Base-by-base conservation (phyloP, 2,797 vertebrate genomes). In the Stomatorhinus walkeri region DNA sequence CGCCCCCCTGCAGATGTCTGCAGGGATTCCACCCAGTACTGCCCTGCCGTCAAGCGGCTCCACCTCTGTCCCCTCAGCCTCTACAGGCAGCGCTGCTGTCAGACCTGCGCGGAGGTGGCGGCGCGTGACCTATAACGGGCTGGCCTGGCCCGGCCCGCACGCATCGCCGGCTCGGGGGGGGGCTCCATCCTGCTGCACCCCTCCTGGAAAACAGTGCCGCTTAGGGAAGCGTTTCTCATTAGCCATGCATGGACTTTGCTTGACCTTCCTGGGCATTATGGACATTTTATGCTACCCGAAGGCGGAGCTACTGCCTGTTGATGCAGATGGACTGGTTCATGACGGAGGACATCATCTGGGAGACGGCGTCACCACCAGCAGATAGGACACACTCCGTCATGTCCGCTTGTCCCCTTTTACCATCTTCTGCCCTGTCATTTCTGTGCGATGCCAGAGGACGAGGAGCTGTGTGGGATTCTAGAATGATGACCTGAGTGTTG, bases 1-100 rank as follows among this genome's bases (percentile, higher is more conserved):
- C 36, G 14, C 36, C 72, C 72, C 72, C 72, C 72, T 19, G 32
- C 40, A 95, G 97, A 94, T 89, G 93, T 95, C 92, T 98, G 97
- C 92, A 94, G 93, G 91, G 97, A 97, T 94, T 95, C 95, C 88
- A 96, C 96, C 88, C 96, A 95, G 93, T 96, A 97, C 96, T 98
- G 97, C 94, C 91, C 93, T 3, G 95, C 95, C 92, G 96, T 97
- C 91, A 97, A 94, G 93, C 95, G 94, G 5, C 96, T 98, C 90
- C 93, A 94, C 87, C 93, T 98, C 87, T 97, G 97, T 92, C 91
- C 94, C 12, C 90, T 97, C 91, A 94, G 94, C 32, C 93, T 93
- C 92, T 97, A 97, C 94, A 96, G 94, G 93, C 92, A 95, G 88
- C 96, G 95, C 90, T 98, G 97, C 93, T 97, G 97, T 92, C 94